Base-by-base conservation (phyloP, 2,888 invertebrate genomes). In the Barypeithes pellucidus region DNA sequence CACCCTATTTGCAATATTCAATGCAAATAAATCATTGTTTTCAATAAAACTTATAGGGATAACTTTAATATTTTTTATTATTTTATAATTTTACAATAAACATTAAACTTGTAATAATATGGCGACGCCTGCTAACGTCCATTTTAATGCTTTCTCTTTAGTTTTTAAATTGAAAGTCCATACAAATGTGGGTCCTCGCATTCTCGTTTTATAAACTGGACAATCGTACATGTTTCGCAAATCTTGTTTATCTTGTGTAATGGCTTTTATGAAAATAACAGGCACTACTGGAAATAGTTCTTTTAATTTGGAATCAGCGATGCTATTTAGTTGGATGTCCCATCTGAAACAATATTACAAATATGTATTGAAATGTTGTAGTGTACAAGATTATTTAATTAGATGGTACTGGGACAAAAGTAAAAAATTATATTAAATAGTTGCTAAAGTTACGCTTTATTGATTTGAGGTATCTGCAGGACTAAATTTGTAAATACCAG, bases 151-250 rank as follows among this genome's bases (percentile, higher is more conserved):
- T 79, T 93, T 95, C 80, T 96, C 95, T 83, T 92, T 94, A 12
- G 95, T 95, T 87, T 94, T 95, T 73, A 98, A 88, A 86, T 96
- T 96, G 84, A 98, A 98, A 0, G 97, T 97, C 97, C 97, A 98
- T 11, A 98, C 96, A 82, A 92, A 98, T 0, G 97, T 98, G 0
- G 94, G 94, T 0, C 97, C 98, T 66, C 98, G 90, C 84, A 90
- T 90, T 78, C 92, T 90, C 11, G 96, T 97, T 87, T 97, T 97
- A 86, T 98, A 98, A 5, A 97, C 94, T 8, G 97, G 97, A 85
- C 97, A 97, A 82, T 95, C 95, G 86, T 97, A 97, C 77, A 95
- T 90, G 84, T 94, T 96, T 78, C 94, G 90, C 14, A 91, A 87
- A 80, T 98, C 97, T 85, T 95, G 94, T 83, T 97, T 95, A 85